Percentiles rank a stretch among this genome's conserved stretches.
These are phyloP conservation scores for Brachionus rotundiformis DNA, from an alignment of 1,140 invertebrate species.

Conservation along the genomic window DNA sequence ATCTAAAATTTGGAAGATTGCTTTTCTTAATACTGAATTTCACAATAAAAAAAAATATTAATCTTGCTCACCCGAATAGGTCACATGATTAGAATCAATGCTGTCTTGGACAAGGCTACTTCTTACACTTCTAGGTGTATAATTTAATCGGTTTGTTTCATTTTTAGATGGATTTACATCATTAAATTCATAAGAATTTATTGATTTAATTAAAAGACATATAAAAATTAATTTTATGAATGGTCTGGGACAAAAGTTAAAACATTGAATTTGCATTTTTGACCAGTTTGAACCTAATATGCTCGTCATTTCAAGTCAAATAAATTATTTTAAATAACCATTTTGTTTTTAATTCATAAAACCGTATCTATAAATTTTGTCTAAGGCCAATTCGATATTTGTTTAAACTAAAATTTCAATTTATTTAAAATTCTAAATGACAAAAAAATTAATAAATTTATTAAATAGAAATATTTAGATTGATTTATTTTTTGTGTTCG, in stretches of 20 bases:
- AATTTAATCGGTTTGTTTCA: neutral
- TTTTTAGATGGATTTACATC: neutral
- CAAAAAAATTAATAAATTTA: neutral
- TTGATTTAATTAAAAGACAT: neutral
- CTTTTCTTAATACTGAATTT: neutral
- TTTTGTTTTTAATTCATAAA: neutral
- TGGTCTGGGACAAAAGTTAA: neutral
- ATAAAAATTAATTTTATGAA: neutral
- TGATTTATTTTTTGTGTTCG: neutral
- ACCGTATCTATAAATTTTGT: neutral
- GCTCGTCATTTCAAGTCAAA: neutral
- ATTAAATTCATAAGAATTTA: neutral
- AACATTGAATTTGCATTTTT: neutral
- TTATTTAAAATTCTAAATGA: neutral
- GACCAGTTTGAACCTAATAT: neutral
- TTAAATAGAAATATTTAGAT: neutral
- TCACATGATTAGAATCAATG: neutral
- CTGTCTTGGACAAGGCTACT: neutral
- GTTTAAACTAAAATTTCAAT: neutral
- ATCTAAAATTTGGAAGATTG: too few relatives aligned
- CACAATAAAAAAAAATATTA: neutral
- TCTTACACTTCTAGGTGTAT: neutral
- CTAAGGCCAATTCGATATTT: neutral
- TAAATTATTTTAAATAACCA: slow-evolving; percentile 4
- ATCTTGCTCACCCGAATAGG: neutral